These are phyloP conservation scores for Clarias magur DNA, from an alignment of 2,113 vertebrate species.

Conservation along the genomic window DNA sequence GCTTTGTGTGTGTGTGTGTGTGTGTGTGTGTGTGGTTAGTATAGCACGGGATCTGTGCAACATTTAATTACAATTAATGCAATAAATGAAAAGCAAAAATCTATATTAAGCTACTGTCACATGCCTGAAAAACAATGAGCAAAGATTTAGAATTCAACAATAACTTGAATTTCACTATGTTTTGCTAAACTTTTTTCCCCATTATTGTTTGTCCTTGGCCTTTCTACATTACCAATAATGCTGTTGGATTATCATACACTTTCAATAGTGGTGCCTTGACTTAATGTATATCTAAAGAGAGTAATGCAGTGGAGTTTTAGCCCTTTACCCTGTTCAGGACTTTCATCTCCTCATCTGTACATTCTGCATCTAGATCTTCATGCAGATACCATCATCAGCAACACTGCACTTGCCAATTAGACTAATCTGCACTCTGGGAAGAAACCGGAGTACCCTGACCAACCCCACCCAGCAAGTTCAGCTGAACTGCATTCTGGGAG, in stretches of 20 bases:
- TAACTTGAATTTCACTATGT: not conserved
- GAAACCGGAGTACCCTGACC: no score
- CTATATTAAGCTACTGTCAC: not conserved
- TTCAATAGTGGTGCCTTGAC: not conserved
- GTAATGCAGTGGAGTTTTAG: not conserved
- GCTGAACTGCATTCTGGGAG: not conserved
- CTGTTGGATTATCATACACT: not conserved
- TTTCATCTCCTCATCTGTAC: not conserved
- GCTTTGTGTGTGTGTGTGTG: no score
- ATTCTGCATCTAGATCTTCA: not conserved
- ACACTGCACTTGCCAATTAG: not conserved
- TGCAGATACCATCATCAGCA: not conserved
- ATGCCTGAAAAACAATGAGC: not conserved
- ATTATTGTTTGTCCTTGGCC: not conserved
- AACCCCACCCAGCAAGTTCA: no score
- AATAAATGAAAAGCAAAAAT: not conserved
- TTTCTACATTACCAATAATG: not conserved
- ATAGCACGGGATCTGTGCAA: not conserved
- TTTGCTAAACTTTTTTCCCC: no score
- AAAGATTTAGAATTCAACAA: not conserved
- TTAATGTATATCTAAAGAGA: not conserved
- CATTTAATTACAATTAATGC: not conserved
- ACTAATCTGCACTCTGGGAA: no score
- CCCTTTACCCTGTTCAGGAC: not conserved
- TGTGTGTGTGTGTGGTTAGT: not conserved